Conservation (phyloP, 1,140 invertebrate species). For the Thaumatotibia leucotreta region DNA sequence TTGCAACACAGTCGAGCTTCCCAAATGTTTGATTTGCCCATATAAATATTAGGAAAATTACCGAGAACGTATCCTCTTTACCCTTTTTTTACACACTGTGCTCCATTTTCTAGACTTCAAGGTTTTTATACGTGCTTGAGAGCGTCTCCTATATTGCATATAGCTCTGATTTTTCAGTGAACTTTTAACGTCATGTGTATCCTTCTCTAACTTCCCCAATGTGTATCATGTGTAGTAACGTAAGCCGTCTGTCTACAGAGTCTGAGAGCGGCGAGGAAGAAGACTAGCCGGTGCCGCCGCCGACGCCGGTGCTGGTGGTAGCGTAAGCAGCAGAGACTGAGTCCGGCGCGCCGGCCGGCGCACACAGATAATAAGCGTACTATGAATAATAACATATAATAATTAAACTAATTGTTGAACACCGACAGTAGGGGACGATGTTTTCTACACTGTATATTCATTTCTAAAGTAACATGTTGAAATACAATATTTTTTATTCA, state of each 20-base stretch:
- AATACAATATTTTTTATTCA: conserved; percentile 76
- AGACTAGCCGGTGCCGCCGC: too few species aligned
- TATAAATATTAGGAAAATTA: too few species aligned
- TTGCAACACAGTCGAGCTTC: too few species aligned
- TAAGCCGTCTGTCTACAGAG: conserved; percentile 33
- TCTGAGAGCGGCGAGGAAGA: conserved; percentile 68
- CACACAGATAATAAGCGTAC: conserved; percentile 17
- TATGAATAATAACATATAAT: conserved; percentile 32
- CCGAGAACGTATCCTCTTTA: too few species aligned
- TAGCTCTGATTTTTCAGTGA: too few species aligned
- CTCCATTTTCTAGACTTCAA: too few species aligned
- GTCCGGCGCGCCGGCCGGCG: conserved; percentile 39
- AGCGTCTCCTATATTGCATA: too few species aligned
- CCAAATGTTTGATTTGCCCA: too few species aligned
- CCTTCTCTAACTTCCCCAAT: not conserved
- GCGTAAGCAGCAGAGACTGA: conserved; percentile 72
- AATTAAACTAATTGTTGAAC: conserved; percentile 20
- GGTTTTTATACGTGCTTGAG: too few species aligned
- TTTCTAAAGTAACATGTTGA: conserved; percentile 72
- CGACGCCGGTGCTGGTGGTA: too few species aligned
- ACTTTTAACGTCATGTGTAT: not conserved
- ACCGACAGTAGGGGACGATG: conserved; percentile 35
- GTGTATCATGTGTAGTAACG: not conserved
- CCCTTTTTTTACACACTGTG: too few species aligned
- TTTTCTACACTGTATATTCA: conserved; percentile 71